phyloP scores from a whole-genome alignment of 2,888 invertebrate genomes.

The Xylophagus ater region DNA sequence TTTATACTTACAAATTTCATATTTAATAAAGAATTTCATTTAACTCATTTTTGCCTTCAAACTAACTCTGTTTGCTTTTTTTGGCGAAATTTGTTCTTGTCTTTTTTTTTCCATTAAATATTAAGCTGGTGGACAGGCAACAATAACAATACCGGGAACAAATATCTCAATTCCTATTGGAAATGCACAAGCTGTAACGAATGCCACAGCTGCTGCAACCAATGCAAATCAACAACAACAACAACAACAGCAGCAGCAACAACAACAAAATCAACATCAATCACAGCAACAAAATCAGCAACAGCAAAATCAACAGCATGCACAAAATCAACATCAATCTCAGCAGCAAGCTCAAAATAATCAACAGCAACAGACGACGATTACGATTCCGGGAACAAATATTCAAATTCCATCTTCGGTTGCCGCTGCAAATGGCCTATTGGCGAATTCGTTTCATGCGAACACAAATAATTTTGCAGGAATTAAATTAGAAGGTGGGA shows the following conservation, averaged over 20 bases:
- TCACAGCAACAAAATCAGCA: slow-evolving; percentile 30
- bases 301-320: slow-evolving; percentile 23
- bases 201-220: slow-evolving; percentile 18
- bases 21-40: too few relatives aligned
- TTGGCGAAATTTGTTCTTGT: slow-evolving; percentile 13
- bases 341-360: slow-evolving; percentile 26
- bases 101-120: slow-evolving; percentile 7
- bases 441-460: slow-evolving; percentile 27
- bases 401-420: slow-evolving; percentile 37
- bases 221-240: slow-evolving; percentile 13
- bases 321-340: slow-evolving; percentile 11
- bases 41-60: slow-evolving; percentile 11
- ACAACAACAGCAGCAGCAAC: slow-evolving; percentile 13
- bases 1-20: slow-evolving; percentile 9
- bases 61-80: slow-evolving; percentile 16
- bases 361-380: slow-evolving; percentile 28
- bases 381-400: slow-evolving; percentile 39
- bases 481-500: slow-evolving; percentile 21
- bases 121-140: slow-evolving; percentile 36
- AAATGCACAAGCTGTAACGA: slow-evolving; percentile 21
- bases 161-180: slow-evolving; percentile 46
- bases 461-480: slow-evolving; percentile 17
- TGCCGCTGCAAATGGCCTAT: slow-evolving; percentile 35
- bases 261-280: slow-evolving; percentile 18
- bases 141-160: slow-evolving; percentile 47